Conservation (phyloP, 2,113 vertebrate genomes). For the Marmota flaviventris region DNA sequence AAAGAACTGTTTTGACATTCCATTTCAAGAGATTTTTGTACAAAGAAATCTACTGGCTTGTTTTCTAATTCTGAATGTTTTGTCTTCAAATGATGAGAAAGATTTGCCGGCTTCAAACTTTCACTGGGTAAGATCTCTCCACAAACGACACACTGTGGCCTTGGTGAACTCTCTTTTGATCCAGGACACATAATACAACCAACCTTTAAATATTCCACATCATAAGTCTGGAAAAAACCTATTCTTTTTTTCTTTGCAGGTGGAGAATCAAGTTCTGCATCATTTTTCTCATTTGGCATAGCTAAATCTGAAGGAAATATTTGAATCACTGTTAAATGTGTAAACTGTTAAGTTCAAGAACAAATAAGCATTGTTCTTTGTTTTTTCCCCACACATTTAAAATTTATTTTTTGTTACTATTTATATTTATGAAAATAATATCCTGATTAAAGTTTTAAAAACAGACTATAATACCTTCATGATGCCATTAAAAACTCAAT, state of each 20-base stretch:
- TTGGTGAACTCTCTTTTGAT: constrained; percentile 77
- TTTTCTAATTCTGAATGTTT: constrained; percentile 82
- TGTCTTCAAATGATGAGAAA: constrained; percentile 82
- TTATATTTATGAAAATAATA: constrained; percentile 61
- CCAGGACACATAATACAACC: constrained; percentile 78
- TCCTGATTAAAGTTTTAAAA: constrained; percentile 52
- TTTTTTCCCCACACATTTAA: constrained; percentile 51
- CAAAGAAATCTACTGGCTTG: constrained; percentile 81
- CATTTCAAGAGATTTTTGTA: constrained; percentile 82
- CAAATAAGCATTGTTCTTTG: constrained; percentile 38
- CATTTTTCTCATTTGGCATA: constrained; percentile 67
- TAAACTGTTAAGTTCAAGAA: constrained; percentile 61
- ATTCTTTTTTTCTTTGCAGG: constrained; percentile 80
- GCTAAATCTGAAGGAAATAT: constrained; percentile 81
- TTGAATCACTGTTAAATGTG: constrained; percentile 64
- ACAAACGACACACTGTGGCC: constrained; percentile 79
- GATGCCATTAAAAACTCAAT: constrained; percentile 53
- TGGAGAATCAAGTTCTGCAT: constrained; percentile 76
- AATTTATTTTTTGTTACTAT: constrained; percentile 53
- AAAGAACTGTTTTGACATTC: constrained; percentile 79
- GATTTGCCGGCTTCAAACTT: constrained; percentile 73
- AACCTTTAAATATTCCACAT: constrained; percentile 79
- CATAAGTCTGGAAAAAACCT: constrained; percentile 70
- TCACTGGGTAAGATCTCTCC: constrained; percentile 80
- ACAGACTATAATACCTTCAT: constrained; percentile 52